These are phyloP conservation scores for Hemicentrotus pulcherrimus DNA, from an alignment of 35 echinoderm and acorn worm genomes.

Conservation along the genomic window DNA sequence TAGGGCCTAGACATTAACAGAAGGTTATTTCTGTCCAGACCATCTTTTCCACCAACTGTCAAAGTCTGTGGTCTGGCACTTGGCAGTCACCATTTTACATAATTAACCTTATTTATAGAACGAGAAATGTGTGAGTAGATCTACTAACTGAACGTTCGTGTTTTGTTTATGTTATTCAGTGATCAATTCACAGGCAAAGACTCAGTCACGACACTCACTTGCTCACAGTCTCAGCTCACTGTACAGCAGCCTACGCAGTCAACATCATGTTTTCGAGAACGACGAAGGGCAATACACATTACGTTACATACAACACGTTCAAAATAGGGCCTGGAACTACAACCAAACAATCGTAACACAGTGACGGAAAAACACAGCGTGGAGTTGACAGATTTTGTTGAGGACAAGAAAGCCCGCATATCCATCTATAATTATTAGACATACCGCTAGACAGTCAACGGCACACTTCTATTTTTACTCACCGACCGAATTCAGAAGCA, in stretches of 20 bases:
- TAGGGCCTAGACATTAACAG: too few relatives aligned
- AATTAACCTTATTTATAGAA: too few relatives aligned
- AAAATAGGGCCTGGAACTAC: conserved; percentile 21
- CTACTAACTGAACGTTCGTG: too few relatives aligned
- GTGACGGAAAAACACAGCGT: conserved; percentile 39
- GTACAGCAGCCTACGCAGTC: neutral
- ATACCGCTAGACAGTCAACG: conserved; percentile 53
- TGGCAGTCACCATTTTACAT: too few relatives aligned
- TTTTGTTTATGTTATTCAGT: too few relatives aligned
- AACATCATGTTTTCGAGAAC: neutral
- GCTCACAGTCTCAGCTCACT: neutral
- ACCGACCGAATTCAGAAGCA: conserved; percentile 54
- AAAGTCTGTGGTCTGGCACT: too few relatives aligned
- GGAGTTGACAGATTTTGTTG: conserved; percentile 35
- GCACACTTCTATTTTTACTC: conserved; percentile 53
- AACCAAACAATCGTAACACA: conserved; percentile 24
- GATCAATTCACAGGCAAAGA: too few relatives aligned
- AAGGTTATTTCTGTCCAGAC: too few relatives aligned
- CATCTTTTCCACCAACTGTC: too few relatives aligned
- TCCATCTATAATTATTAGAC: conserved; percentile 27
- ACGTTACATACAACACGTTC: neutral
- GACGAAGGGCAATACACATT: neutral
- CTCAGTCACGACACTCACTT: neutral
- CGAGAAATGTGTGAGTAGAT: too few relatives aligned
- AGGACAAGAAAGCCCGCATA: conserved; percentile 46